Evolutionary conservation across 2,888 invertebrate species (phyloP).

Genomic region (Lasioglossum pauxillum): DNA sequence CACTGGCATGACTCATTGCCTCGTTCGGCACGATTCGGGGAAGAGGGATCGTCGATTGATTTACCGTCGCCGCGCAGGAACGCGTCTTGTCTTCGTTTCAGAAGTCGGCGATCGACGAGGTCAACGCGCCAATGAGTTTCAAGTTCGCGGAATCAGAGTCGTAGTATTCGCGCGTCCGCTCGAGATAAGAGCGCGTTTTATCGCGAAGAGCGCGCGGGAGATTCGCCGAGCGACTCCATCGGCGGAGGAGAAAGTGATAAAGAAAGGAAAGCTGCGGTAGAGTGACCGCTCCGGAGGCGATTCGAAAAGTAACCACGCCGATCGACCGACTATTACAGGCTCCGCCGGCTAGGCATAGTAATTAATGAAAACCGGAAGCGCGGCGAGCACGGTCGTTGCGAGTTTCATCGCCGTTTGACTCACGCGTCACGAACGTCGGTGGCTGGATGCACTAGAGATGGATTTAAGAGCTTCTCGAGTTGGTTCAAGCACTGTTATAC

Average conservation of each 20-base stretch:
- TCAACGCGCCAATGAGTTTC: slow-evolving; percentile 1
- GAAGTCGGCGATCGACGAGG: not conserved
- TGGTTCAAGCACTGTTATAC: not conserved
- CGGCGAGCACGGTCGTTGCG: slow-evolving; percentile 18
- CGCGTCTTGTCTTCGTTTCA: not conserved
- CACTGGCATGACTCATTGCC: slow-evolving; percentile 61
- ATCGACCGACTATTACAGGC: slow-evolving; percentile 23
- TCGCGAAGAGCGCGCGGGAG: slow-evolving; percentile 5
- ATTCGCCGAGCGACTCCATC: slow-evolving; percentile 29
- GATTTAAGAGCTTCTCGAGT: not conserved
- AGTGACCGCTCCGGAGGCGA: slow-evolving; percentile 15
- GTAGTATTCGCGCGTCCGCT: slow-evolving; percentile 17
- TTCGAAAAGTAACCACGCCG: slow-evolving; percentile 40
- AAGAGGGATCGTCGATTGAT: slow-evolving; percentile 36
- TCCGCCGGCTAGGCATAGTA: slow-evolving; percentile 13
- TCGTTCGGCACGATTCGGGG: slow-evolving; percentile 49
- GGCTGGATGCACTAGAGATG: not conserved
- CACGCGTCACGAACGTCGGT: not conserved
- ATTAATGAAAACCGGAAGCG: slow-evolving; percentile 62
- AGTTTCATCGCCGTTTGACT: slow-evolving; percentile 29
- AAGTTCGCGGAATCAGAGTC: slow-evolving; percentile 7
- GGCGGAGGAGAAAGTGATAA: slow-evolving; percentile 64
- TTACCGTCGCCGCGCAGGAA: slow-evolving; percentile 21
- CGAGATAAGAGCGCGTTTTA: slow-evolving; percentile 29
- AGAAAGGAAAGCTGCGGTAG: slow-evolving; percentile 48